Conservation (phyloP, 2,888 invertebrate genomes). For the Herminia tarsipennalis region DNA sequence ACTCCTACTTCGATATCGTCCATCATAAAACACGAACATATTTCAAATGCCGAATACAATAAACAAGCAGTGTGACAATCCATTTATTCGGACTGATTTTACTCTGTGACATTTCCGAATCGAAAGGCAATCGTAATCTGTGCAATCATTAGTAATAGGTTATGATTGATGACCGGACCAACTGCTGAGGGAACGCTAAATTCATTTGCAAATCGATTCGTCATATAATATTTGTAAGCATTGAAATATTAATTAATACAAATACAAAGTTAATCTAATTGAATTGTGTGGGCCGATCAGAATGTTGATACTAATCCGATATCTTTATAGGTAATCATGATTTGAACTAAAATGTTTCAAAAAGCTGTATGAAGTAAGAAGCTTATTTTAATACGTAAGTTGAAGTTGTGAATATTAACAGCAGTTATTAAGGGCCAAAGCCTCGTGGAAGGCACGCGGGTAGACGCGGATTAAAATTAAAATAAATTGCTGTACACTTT, state of each 20-base stretch:
- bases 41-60: background rate
- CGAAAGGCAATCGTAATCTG: slow-evolving; percentile 13
- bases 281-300: slow-evolving; percentile 8
- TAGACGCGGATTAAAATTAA: slow-evolving; percentile 79
- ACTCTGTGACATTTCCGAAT: slow-evolving; percentile 26
- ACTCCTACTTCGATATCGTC: background rate
- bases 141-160: slow-evolving; percentile 39
- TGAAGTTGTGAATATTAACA: slow-evolving; percentile 67
- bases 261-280: slow-evolving; percentile 29
- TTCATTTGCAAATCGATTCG: slow-evolving; percentile 67
- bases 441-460: slow-evolving; percentile 57
- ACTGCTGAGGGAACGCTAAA: slow-evolving; percentile 56
- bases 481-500: slow-evolving; percentile 83
- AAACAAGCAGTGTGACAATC: slow-evolving; percentile 17
- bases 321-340: slow-evolving; percentile 21
- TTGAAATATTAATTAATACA: slow-evolving; percentile 57
- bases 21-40: slow-evolving; percentile 5
- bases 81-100: background rate
- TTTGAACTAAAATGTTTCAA: slow-evolving; percentile 2
- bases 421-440: slow-evolving; percentile 60
- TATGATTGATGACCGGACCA: slow-evolving; percentile 63
- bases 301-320: slow-evolving; percentile 33
- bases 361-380: slow-evolving; percentile 54
- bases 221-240: slow-evolving; percentile 60
- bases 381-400: slow-evolving; percentile 61